Evolutionary conservation across 1,140 invertebrate species (phyloP), one percentile per base, ranked within the genome.

Genomic region (Eumaeus atala): DNA sequence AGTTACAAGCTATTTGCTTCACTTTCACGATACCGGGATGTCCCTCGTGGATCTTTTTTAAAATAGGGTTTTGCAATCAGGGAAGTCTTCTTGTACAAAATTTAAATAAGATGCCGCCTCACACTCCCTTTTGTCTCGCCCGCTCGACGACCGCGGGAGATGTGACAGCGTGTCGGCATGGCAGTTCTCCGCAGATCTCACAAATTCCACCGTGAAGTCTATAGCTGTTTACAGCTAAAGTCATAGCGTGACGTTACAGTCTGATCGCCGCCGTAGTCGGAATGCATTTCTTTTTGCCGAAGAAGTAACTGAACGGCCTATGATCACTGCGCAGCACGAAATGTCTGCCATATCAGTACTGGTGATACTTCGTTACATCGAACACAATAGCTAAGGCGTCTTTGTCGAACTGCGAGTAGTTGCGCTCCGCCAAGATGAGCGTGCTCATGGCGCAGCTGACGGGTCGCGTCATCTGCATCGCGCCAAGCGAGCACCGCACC

Each of bases 391-490:
- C 75, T 18, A 89, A 67, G 0, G 75, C 88, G 70, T 92, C 89
- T 60, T 84, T 82, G 37, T 92, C 88, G 1, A 89, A 72, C 58
- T 90, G 79, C 9, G 67, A 61, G 63, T 90, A 91, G 4, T 83
- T 81, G 57, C 69, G 65, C 67, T 92, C 85, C 1, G 83, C 72
- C 21, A 38, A 21, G 9, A 61, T 77, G 14, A 91, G 61, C 4
- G 84, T 79, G 21, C 79, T 62, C 11, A 87, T 90, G 0, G 82
- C 86, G 67, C 60, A 90, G 8, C 70, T 66, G 10, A 91, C 83
- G 1, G 88, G 87, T 10, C 70, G 64, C 61, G n/a, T 89, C 87
- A 44, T 4, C 9, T 16, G 72, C 84, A 59, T 87, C 69, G 10
- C 52, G 10, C 42, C 64, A 64, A 1, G 51, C 49, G 48, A 91